Conservation (phyloP, 1,140 invertebrate species). For the Fopius arisanus region DNA sequence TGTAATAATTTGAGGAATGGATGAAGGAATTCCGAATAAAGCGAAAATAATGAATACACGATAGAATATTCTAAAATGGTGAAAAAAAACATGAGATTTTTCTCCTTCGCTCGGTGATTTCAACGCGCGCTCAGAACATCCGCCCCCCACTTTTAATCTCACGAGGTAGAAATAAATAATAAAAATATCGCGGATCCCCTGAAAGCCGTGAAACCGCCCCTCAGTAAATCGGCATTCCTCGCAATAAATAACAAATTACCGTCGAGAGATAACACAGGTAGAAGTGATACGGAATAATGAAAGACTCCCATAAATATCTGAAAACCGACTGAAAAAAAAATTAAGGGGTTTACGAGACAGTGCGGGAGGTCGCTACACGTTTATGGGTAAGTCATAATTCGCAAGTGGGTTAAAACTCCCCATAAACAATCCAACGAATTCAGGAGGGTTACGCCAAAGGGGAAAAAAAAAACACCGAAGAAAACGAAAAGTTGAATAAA, state of each 20-base stretch:
- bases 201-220: not conserved
- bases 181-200: not conserved
- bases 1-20: too few relatives aligned
- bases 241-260: not conserved
- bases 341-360: not conserved
- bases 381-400: slow-evolving; percentile 1
- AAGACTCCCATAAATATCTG: slow-evolving; percentile 3
- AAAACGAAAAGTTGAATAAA: not conserved
- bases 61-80: too few relatives aligned
- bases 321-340: not conserved
- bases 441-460: not conserved
- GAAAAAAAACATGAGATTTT: too few relatives aligned
- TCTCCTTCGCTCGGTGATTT: too few relatives aligned
- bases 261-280: not conserved
- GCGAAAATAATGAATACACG: too few relatives aligned
- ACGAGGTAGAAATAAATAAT: not conserved
- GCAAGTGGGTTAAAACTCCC: slow-evolving; percentile 7
- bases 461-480: not conserved
- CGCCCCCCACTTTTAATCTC: not conserved
- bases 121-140: not conserved
- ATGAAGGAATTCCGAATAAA: too few relatives aligned
- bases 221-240: not conserved
- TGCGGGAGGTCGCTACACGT: not conserved
- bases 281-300: slow-evolving; percentile 8
- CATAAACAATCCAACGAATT: slow-evolving; percentile 5